Base-by-base conservation (phyloP, 1,140 invertebrate genomes). In the silkworm (Bombyx mori) region DNA sequence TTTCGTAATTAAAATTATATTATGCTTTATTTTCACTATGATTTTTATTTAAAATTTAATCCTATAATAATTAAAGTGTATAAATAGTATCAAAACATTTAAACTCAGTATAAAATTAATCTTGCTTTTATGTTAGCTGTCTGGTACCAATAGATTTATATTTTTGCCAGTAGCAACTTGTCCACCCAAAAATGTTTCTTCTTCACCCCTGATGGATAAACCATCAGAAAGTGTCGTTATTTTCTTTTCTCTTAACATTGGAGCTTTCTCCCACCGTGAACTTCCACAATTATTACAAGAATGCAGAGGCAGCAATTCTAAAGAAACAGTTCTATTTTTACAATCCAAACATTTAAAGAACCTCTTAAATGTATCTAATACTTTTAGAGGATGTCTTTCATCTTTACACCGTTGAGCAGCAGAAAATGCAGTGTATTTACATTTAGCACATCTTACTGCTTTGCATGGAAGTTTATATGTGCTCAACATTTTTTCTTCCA, bases 321-420 rank as follows among this genome's bases (percentile, higher is more conserved):
- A 89, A 48, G 92, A 92, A 50, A 93, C 90, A 3, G 94, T 96
- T 66, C 96, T 91, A 71, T 95, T 94, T 43, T 91, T 92, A 84
- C 97, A 99, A 73, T 96, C 91, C 26, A 89, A 89, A 86, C 97
- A 98, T 79, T 95, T 94, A 82, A 97, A 99, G 81, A 98, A 98
- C 60, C 96, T 89, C 73, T 98, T 98, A 12, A 92, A 89, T 1
- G 94, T 93, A 75, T 96, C 92, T 8, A 93, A 89, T 1, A 94
- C 90, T 82, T 92, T 94, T 0, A 97, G 71, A 0, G 91, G 89
- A 88, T 99, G 97, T 46, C 90, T 88, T 69, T 96, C 92, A 63
- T 92, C 88, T 79, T 96, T 96, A 73, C 97, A 99, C 6, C 91
- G 82, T 56, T 98, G 95, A 7, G 94, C 91, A 6, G 94, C 92